Evolutionary conservation across 2,797 vertebrate genomes (phyloP).

Genomic region (Sebastes vulpes): DNA sequence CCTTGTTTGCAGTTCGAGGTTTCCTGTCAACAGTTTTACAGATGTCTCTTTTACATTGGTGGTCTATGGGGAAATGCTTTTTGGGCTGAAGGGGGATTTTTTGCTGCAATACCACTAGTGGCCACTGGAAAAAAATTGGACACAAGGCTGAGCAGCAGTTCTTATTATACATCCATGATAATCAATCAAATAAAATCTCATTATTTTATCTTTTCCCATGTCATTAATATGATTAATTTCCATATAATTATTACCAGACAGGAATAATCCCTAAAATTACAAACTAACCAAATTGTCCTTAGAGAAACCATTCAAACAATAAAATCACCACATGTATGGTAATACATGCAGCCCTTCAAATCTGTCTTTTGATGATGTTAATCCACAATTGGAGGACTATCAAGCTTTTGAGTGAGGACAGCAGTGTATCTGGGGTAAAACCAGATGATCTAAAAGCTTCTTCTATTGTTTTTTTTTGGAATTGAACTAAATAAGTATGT

Average conservation of each 20-base stretch:
- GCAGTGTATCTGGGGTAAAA: slow-evolving; percentile 17
- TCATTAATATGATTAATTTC: background rate
- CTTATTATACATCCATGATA: no score
- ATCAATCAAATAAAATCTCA: background rate
- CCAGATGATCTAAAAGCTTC: background rate
- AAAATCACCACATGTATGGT: background rate
- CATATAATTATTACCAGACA: background rate
- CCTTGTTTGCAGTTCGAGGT: no score
- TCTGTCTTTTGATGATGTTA: slow-evolving; percentile 24
- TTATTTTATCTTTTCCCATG: background rate
- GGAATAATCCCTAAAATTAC: background rate
- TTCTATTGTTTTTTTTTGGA: background rate
- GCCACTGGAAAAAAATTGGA: no score
- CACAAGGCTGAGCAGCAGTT: no score
- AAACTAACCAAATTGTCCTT: background rate
- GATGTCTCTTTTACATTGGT: no score
- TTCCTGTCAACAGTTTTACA: no score
- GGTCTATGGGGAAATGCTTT: no score
- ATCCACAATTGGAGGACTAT: slow-evolving; percentile 1
- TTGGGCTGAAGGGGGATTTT: no score
- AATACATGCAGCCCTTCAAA: slow-evolving; percentile 27
- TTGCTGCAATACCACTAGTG: no score
- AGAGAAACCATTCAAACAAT: background rate
- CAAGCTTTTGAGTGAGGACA: background rate
- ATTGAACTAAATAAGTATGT: background rate